These are phyloP conservation scores for Thripadectes ignobilis DNA, from an alignment of 2,797 vertebrate species.

Conservation along the genomic window DNA sequence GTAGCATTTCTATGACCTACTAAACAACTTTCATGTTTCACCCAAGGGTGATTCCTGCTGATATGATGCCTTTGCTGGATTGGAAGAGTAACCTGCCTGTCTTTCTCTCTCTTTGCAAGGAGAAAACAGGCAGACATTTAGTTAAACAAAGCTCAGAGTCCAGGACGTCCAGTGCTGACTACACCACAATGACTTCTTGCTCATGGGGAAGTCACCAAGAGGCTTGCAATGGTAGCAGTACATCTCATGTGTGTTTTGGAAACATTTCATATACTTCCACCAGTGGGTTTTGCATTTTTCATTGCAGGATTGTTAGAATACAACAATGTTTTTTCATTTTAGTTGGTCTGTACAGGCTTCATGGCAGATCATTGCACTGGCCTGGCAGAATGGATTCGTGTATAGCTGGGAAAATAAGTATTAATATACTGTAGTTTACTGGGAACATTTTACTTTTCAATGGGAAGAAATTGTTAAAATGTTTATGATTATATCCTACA, in stretches of 20 bases:
- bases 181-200: neutral
- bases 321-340: neutral
- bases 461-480: neutral
- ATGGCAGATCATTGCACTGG: neutral
- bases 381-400: neutral
- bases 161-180: neutral
- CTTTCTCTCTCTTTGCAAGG: neutral
- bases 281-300: neutral
- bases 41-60: neutral
- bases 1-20: neutral
- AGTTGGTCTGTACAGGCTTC: neutral
- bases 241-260: neutral
- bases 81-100: neutral
- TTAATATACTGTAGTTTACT: neutral
- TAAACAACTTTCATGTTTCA: neutral
- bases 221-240: neutral
- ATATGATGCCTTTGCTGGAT: neutral
- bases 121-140: neutral
- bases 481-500: neutral
- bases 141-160: neutral
- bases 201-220: neutral
- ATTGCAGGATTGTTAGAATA: neutral
- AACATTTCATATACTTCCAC: neutral
- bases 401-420: neutral
- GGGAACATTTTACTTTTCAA: neutral